A percentile compares a stretch with the other conserved stretches of the same genome.
Evolutionary conservation across 1,140 invertebrate genomes (phyloP).

Genomic region (Pygmarrhopalites habei): DNA sequence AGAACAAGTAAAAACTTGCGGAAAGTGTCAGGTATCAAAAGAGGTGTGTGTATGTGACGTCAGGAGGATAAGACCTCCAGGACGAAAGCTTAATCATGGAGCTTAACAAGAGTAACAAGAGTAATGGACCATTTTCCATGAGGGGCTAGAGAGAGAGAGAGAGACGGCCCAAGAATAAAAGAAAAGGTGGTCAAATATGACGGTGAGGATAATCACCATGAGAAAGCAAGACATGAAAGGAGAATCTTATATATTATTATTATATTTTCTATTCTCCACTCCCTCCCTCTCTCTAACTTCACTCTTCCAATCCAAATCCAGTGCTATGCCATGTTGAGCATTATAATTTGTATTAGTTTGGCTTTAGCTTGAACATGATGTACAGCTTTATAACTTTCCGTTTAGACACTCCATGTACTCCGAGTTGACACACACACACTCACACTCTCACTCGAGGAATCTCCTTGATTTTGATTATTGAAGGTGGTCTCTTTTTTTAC

Average conservation of each 20-base stretch:
- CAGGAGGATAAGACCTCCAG: background rate
- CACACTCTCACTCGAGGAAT: too few species aligned
- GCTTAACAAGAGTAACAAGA: constrained; percentile 12
- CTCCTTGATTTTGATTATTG: too few species aligned
- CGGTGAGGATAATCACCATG: background rate
- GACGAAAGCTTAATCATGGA: constrained; percentile 9
- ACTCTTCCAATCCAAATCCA: background rate
- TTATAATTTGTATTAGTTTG: background rate
- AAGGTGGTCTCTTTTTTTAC: too few species aligned
- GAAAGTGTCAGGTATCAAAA: too few species aligned
- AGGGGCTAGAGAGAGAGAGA: background rate
- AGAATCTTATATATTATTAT: background rate
- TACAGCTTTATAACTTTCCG: too few species aligned
- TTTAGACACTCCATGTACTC: too few species aligned
- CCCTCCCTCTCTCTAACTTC: background rate
- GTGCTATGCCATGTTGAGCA: background rate
- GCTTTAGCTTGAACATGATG: background rate
- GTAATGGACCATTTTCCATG: constrained; percentile 2
- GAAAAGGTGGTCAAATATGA: constrained; percentile 1
- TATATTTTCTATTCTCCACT: background rate
- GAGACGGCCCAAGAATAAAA: background rate
- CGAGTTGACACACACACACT: too few species aligned
- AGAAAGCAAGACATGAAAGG: background rate
- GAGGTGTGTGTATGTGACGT: too few species aligned
- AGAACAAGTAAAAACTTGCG: too few species aligned